phyloP scores from a whole-genome alignment of 1,140 invertebrate species.

The Andricus grossulariae region DNA sequence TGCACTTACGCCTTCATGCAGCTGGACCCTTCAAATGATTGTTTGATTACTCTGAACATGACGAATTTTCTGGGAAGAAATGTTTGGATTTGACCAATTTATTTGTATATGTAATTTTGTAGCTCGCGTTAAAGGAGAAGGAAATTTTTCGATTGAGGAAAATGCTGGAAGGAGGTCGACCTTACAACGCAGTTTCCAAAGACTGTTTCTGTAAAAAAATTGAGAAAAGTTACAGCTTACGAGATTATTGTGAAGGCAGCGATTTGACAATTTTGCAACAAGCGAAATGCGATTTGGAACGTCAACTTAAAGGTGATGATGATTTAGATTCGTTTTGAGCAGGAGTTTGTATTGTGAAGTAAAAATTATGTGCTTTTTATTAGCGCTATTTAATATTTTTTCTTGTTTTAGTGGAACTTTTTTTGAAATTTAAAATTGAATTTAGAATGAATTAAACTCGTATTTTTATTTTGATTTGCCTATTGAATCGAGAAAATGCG shows the following conservation, averaged over 20 bases:
- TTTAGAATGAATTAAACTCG: too few species aligned
- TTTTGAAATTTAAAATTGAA: too few species aligned
- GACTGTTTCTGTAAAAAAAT: slow-evolving; percentile 77
- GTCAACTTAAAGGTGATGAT: slow-evolving; percentile 75
- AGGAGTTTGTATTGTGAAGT: too few species aligned
- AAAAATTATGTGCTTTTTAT: too few species aligned
- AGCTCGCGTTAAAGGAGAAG: slow-evolving; percentile 75
- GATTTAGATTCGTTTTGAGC: slow-evolving; percentile 4
- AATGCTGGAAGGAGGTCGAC: slow-evolving; percentile 80
- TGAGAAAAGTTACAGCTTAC: slow-evolving; percentile 65
- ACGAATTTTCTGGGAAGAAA: too few species aligned
- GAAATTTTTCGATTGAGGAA: slow-evolving; percentile 80
- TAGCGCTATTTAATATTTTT: too few species aligned
- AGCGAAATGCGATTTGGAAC: slow-evolving; percentile 77
- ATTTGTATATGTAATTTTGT: slow-evolving; percentile 31
- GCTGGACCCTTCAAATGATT: too few species aligned
- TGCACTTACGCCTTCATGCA: too few species aligned
- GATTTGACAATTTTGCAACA: slow-evolving; percentile 77
- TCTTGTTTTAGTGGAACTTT: too few species aligned
- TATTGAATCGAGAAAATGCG: too few species aligned
- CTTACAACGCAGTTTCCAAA: slow-evolving; percentile 75
- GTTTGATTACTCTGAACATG: too few species aligned
- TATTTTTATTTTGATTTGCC: too few species aligned
- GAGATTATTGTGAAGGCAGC: slow-evolving; percentile 52
- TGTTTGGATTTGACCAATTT: slow-evolving; percentile 5